Conservation (phyloP, 2,113 vertebrate genomes). For the Lamprotornis superbus region DNA sequence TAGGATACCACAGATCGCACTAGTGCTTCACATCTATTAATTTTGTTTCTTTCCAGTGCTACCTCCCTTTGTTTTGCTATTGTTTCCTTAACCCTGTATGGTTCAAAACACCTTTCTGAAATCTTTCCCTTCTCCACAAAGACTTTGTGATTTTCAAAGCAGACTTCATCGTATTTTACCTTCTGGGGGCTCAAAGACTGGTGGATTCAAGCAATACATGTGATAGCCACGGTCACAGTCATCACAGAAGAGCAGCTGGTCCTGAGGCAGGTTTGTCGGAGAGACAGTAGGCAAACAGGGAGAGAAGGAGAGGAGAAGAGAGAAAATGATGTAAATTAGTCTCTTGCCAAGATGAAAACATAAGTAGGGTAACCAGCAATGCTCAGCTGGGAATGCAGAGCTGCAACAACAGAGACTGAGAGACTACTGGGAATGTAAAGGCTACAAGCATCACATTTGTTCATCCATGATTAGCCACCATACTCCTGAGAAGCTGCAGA, state of each 20-base stretch:
- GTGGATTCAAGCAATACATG: constrained; percentile 98
- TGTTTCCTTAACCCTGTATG: not conserved
- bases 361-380: not conserved
- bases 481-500: not conserved
- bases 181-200: constrained; percentile 94
- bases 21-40: not conserved
- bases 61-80: not conserved
- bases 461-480: not conserved
- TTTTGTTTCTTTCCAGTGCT: not conserved
- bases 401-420: not conserved
- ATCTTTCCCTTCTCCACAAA: not conserved
- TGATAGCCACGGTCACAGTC: constrained; percentile 99
- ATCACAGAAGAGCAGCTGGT: constrained; percentile 98
- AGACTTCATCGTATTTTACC: constrained; percentile 73
- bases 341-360: not conserved
- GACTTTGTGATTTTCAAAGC: not conserved
- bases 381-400: not conserved
- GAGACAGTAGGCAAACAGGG: not conserved
- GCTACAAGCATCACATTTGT: not conserved
- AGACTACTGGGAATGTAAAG: not conserved
- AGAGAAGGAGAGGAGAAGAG: constrained; percentile 12
- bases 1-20: not conserved
- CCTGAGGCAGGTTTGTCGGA: constrained; percentile 69
- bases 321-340: constrained; percentile 36
- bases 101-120: not conserved